A percentile compares a stretch with the other conserved stretches of the same genome.
Evolutionary conservation across 2,113 vertebrate species (phyloP).

Genomic region (Ptyas mucosa): DNA sequence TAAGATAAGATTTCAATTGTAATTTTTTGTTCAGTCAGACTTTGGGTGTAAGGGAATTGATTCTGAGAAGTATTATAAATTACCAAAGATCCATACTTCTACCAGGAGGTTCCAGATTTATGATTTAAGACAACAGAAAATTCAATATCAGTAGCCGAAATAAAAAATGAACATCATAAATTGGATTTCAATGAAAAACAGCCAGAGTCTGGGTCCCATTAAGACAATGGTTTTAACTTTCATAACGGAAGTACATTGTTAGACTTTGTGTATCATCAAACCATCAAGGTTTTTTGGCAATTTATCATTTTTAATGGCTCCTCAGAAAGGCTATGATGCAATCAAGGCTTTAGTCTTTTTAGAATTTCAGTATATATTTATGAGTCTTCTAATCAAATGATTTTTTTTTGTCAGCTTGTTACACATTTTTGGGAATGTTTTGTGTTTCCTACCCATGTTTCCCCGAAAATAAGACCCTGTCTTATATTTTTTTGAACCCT

Average conservation of each 20-base stretch:
- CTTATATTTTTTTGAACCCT: too few species aligned
- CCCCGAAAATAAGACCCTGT: too few species aligned
- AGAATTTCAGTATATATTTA: background rate
- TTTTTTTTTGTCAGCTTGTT: background rate
- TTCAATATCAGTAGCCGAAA: background rate
- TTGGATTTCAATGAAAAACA: background rate
- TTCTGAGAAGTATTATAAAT: background rate
- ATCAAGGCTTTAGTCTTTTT: background rate
- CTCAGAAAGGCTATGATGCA: background rate
- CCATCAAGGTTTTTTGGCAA: background rate
- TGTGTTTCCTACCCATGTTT: background rate
- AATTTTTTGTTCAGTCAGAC: background rate
- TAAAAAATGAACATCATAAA: background rate
- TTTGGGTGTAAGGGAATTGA: background rate
- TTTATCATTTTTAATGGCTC: background rate
- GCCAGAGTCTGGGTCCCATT: background rate
- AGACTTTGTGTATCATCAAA: background rate
- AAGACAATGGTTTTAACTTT: background rate
- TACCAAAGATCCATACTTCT: background rate
- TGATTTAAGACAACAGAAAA: background rate
- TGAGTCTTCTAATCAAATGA: background rate
- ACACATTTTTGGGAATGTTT: background rate
- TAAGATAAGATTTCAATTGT: background rate
- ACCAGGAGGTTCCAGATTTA: background rate
- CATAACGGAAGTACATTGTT: background rate